Percentiles rank a stretch among this genome's conserved stretches.
phyloP scores from a whole-genome alignment of 2,113 vertebrate species.

The Columba janthina region DNA sequence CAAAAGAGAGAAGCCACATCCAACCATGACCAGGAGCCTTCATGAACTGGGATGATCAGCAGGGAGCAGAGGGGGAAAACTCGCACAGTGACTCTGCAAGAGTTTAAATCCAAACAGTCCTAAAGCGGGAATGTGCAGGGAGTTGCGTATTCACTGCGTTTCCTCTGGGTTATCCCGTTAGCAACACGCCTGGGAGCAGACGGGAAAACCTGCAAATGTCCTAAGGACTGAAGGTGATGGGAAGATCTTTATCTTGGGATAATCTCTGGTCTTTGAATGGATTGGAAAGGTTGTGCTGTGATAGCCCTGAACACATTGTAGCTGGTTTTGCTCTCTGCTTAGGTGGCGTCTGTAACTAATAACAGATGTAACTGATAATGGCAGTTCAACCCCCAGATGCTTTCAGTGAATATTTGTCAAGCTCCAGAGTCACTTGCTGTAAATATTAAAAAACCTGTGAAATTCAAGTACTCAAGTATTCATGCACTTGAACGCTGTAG shows the following conservation, averaged over 20 bases:
- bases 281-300: neutral
- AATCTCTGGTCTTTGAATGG: neutral
- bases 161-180: neutral
- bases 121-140: neutral
- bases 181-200: neutral
- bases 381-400: neutral
- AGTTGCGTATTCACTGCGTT: neutral
- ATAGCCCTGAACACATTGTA: neutral
- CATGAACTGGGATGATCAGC: neutral
- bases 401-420: neutral
- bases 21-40: neutral
- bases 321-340: neutral
- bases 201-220: neutral
- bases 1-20: slow-evolving; percentile 74
- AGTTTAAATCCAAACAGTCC: neutral
- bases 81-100: slow-evolving; percentile 28
- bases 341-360: neutral
- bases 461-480: neutral
- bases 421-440: neutral
- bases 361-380: neutral
- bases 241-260: neutral
- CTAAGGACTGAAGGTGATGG: neutral
- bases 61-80: slow-evolving; percentile 25
- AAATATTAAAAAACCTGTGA: neutral
- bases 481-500: neutral